Conservation (phyloP, 2,888 invertebrate species). For the Eledone cirrhosa region DNA sequence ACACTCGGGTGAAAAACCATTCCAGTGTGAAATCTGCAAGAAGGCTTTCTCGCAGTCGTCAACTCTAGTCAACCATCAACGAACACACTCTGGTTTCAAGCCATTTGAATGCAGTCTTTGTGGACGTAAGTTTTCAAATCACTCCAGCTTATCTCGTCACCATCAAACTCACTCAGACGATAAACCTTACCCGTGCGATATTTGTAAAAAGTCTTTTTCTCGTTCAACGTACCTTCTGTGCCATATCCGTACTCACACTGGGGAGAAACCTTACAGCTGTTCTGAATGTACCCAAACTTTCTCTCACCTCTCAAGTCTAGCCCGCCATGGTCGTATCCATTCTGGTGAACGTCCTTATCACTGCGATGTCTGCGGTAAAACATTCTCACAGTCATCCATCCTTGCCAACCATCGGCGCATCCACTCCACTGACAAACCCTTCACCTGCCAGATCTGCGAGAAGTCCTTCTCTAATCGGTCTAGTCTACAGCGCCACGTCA, state of each 20-base stretch:
- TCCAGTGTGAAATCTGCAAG: not conserved
- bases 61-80: slow-evolving; percentile 23
- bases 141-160: slow-evolving; percentile 21
- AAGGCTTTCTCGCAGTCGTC: slow-evolving; percentile 25
- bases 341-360: slow-evolving; percentile 17
- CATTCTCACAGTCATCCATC: slow-evolving; percentile 22
- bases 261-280: not conserved
- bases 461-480: slow-evolving; percentile 12
- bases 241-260: slow-evolving; percentile 19
- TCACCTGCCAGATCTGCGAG: slow-evolving; percentile 17
- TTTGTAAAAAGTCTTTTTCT: slow-evolving; percentile 20
- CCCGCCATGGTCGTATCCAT: slow-evolving; percentile 20
- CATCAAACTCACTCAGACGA: slow-evolving; percentile 9
- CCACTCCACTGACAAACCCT: slow-evolving; percentile 17
- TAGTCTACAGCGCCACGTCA: slow-evolving; percentile 7
- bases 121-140: slow-evolving; percentile 19
- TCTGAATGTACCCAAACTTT: slow-evolving; percentile 14
- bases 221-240: slow-evolving; percentile 1
- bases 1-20: slow-evolving; percentile 21
- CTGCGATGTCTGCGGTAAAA: slow-evolving; percentile 17
- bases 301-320: slow-evolving; percentile 19
- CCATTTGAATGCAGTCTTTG: slow-evolving; percentile 14
- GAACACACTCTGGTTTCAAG: slow-evolving; percentile 16
- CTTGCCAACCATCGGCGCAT: slow-evolving; percentile 18
- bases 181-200: slow-evolving; percentile 25